phyloP scores from a whole-genome alignment of 2,797 vertebrate species.

The Alcedo quadribrachys region DNA sequence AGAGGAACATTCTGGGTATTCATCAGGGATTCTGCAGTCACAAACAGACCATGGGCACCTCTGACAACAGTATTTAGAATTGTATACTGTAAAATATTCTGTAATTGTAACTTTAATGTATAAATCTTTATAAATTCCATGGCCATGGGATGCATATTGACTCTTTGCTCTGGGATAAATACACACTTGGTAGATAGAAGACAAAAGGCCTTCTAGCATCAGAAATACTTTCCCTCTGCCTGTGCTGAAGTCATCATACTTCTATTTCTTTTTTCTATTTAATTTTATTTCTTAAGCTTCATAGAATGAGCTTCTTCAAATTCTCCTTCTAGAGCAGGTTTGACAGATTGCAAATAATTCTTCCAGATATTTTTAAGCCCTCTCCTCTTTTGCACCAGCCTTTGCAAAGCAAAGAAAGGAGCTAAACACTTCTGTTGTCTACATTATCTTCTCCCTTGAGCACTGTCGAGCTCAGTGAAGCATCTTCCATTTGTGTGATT shows the following conservation, averaged over 20 bases:
- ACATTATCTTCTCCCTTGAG: neutral
- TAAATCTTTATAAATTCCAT: neutral
- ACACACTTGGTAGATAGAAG: neutral
- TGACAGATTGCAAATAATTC: neutral
- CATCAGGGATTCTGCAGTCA: neutral
- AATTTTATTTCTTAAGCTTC: neutral
- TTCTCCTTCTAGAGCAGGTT: neutral
- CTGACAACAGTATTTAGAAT: neutral
- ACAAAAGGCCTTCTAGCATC: neutral
- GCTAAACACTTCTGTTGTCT: neutral
- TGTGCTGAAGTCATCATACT: neutral
- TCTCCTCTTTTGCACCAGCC: neutral
- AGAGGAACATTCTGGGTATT: conserved; percentile 34
- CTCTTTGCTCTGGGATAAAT: neutral
- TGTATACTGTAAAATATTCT: neutral
- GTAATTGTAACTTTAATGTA: neutral
- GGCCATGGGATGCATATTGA: neutral
- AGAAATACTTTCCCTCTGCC: neutral
- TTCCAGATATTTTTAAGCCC: neutral
- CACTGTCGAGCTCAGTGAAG: neutral
- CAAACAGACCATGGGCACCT: neutral
- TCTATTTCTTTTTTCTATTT: neutral
- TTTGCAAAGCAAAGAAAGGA: conserved; percentile 4
- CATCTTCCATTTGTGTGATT: neutral
- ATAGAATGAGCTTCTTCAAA: neutral